Evolutionary conservation across 1,140 invertebrate species (phyloP).

Genomic region (Solenopsis invicta): DNA sequence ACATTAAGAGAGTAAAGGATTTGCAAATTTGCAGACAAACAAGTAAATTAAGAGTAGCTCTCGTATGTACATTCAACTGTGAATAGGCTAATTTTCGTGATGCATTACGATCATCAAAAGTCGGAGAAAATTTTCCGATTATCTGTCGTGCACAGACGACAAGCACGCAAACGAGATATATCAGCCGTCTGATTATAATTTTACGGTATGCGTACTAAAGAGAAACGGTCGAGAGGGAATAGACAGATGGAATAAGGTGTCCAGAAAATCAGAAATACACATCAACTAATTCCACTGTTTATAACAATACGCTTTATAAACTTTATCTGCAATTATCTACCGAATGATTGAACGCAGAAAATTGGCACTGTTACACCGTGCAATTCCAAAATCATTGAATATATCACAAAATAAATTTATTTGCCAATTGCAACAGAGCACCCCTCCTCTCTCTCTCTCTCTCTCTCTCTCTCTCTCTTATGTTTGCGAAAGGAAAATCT

Average conservation of each 20-base stretch:
- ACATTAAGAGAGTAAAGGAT: neutral
- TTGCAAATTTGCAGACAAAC: neutral
- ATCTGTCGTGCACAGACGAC: neutral
- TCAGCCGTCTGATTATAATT: constrained; percentile 4
- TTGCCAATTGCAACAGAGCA: neutral
- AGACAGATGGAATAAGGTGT: neutral
- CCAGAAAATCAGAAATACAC: neutral
- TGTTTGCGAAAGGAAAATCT: constrained; percentile 9
- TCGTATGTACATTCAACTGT: neutral
- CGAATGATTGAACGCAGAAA: neutral
- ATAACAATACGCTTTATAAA: neutral
- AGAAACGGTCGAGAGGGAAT: neutral
- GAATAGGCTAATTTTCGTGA: constrained; percentile 26
- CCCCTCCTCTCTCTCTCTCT: neutral
- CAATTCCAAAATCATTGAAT: no score
- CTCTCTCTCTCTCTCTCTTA: neutral
- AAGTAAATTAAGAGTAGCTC: neutral
- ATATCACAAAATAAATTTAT: constrained; percentile 15
- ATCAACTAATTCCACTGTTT: neutral
- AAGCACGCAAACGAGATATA: constrained; percentile 4
- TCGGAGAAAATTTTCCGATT: constrained; percentile 49
- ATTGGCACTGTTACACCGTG: no score
- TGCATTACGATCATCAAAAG: neutral
- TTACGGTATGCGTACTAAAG: neutral
- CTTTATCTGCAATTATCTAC: neutral